Evolutionary conservation across 2,888 invertebrate genomes (phyloP).

Genomic region (Lymantria dispar): DNA sequence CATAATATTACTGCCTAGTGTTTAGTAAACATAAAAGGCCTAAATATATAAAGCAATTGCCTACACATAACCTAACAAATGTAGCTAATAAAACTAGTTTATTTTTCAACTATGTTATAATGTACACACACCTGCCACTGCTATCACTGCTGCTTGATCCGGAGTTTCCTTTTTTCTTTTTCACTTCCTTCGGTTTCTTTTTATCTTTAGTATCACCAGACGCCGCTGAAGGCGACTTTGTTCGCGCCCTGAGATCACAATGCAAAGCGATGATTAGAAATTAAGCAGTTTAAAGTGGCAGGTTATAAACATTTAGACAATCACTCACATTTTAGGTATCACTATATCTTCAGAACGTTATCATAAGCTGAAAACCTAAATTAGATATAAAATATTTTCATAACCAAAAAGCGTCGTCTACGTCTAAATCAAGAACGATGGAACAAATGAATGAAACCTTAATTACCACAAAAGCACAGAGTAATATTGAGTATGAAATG

Average conservation of each 20-base stretch:
- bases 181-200: slow-evolving; percentile 82
- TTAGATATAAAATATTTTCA: not conserved
- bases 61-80: slow-evolving; percentile 12
- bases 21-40: no score
- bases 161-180: slow-evolving; percentile 86
- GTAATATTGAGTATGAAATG: no score
- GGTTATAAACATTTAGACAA: not conserved
- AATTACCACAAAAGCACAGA: no score
- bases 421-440: no score
- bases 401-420: no score
- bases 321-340: not conserved
- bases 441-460: no score
- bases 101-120: no score
- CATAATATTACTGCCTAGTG: no score
- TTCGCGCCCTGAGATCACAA: slow-evolving; percentile 85
- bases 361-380: not conserved
- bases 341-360: not conserved
- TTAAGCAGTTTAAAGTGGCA: not conserved
- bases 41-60: not conserved
- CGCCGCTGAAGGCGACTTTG: slow-evolving; percentile 86
- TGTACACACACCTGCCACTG: slow-evolving; percentile 83
- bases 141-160: slow-evolving; percentile 92
- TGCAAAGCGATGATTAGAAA: slow-evolving; percentile 2
- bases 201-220: slow-evolving; percentile 85
- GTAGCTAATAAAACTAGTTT: not conserved